Base-by-base conservation (phyloP, 2,888 invertebrate genomes). In the Sceliomorpha sp. region DNA sequence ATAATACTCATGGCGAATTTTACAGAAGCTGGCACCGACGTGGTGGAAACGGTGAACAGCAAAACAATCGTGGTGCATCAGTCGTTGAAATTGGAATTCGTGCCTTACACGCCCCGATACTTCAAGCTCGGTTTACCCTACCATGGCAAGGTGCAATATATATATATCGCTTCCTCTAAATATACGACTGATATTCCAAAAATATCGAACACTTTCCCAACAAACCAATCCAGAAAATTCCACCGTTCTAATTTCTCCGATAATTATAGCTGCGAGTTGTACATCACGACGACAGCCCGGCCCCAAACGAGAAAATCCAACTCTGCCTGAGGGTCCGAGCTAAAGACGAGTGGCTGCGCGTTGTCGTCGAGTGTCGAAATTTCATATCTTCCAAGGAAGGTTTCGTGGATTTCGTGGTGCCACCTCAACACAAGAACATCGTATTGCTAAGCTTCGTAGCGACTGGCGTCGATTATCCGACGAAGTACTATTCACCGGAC, bases 41-140 rank as follows among this genome's bases (percentile, higher is more conserved):
- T 91, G 14, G 90, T 91, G 84, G 92, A 93, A 82, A 91, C 92
- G 36, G 90, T 91, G 0, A 91, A 90, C 1, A 91, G 91, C 9
- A 91, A 91, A 3, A 91, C 91, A 0, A 87, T 90, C 12, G 90
- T 93, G 0, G 89, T 91, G 0, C 90, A 91, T 60, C 89, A 91
- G 27, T 89, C 91, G 0, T 87, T 92, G 20, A 89, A 90, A 3
- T 75, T 93, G 45, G 91, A 92, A 78, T 93, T 93, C 75, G 82
- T 90, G 1, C 89, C 90, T 0, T 91, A 91, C 34, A 90, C 91
- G 6, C 88, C 90, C 4, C 89, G 90, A 7, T 91, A 92, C 58
- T 92, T 93, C 75, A 92, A 93, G 50, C 92, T 93, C 0, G 93
- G 93, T n/a, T 87, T 95, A 10, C 93, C 94, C 0, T 94, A 93